These are phyloP conservation scores for Drosophila auraria DNA, from an alignment of 1,140 invertebrate genomes.

Conservation along the genomic window DNA sequence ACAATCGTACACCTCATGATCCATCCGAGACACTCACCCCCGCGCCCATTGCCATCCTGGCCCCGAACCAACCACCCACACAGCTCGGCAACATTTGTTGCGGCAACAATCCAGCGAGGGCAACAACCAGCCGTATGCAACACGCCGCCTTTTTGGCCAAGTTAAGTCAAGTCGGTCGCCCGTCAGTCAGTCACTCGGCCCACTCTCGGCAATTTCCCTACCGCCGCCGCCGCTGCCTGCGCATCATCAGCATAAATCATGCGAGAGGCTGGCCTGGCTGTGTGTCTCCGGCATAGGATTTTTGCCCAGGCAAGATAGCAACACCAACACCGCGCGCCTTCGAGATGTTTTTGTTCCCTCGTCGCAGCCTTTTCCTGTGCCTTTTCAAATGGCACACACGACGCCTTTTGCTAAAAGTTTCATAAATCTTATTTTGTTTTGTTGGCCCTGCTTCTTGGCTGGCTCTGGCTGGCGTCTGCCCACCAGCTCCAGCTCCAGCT, in stretches of 20 bases:
- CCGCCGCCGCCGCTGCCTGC: constrained; percentile 19
- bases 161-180: constrained; percentile 19
- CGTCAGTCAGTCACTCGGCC: constrained; percentile 38
- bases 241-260: constrained; percentile 83
- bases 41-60: constrained; percentile 41
- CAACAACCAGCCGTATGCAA: constrained; percentile 9
- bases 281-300: constrained; percentile 49
- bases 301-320: constrained; percentile 52
- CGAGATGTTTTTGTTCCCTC: constrained; percentile 40
- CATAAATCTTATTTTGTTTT: constrained; percentile 80
- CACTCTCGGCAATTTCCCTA: constrained; percentile 44
- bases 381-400: constrained; percentile 65
- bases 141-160: constrained; percentile 23
- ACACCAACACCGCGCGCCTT: constrained; percentile 5
- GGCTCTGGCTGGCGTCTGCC: constrained; percentile 63
- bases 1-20: constrained; percentile 52
- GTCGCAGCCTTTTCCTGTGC: constrained; percentile 43
- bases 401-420: constrained; percentile 81
- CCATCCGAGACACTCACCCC: constrained; percentile 64
- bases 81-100: constrained; percentile 60
- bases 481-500: constrained; percentile 33
- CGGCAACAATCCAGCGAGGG: constrained; percentile 48
- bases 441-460: constrained; percentile 46
- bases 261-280: constrained; percentile 34
- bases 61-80: constrained; percentile 64